These are phyloP conservation scores for Zygogramma bicolorata DNA, from an alignment of 2,888 invertebrate genomes.

Conservation along the genomic window DNA sequence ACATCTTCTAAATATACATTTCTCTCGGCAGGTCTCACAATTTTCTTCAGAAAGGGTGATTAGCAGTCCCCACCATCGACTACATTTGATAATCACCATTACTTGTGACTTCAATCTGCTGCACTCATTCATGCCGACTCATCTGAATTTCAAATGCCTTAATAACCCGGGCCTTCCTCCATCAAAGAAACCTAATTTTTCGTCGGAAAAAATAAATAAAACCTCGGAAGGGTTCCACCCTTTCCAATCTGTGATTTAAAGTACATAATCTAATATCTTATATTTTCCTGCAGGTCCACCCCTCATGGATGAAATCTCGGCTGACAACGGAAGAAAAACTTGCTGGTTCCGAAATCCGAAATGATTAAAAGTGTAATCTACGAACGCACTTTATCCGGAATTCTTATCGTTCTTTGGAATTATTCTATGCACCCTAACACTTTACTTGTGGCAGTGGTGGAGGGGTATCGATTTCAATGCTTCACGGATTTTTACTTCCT, in stretches of 20 bases:
- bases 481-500: not conserved
- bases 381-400: conserved; percentile 60
- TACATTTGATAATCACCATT: conserved; percentile 7
- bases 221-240: conserved; percentile 54
- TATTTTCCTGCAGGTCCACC: conserved; percentile 38
- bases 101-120: conserved; percentile 7
- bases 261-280: conserved; percentile 59
- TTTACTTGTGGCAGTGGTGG: conserved; percentile 19
- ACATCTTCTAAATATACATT: too few species aligned
- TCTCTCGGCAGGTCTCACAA: too few species aligned
- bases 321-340: conserved; percentile 38
- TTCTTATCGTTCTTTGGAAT: conserved; percentile 54
- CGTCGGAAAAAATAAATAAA: conserved; percentile 50
- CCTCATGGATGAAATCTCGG: conserved; percentile 37
- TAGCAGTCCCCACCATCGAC: not conserved
- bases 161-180: conserved; percentile 23
- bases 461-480: not conserved
- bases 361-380: conserved; percentile 65
- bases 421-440: conserved; percentile 41
- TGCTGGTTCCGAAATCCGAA: conserved; percentile 52
- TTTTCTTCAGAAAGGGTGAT: not conserved
- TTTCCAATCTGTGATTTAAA: conserved; percentile 44
- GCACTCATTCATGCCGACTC: conserved; percentile 5
- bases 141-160: conserved; percentile 45
- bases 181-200: conserved; percentile 39